Evolutionary conservation across 1,140 invertebrate genomes (phyloP), one percentile per base, ranked within the genome.

Genomic region (Hesperophylax magnus): DNA sequence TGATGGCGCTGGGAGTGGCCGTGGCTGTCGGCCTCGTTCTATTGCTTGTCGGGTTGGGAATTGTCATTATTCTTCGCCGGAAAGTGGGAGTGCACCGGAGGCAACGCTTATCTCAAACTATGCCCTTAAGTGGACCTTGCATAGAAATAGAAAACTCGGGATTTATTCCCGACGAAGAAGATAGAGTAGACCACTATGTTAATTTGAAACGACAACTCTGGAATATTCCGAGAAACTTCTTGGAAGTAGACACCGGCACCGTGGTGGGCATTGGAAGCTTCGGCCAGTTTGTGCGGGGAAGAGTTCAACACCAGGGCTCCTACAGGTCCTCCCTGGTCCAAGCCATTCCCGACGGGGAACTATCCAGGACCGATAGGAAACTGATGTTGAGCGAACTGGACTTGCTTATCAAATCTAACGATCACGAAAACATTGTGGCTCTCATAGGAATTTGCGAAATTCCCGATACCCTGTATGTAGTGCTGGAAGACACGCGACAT

Each of bases 381-480:
- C 84, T 91, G 9, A 94, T 96, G 92, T 86, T 96, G 17, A 91
- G 93, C 61, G 94, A 96, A 83, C 86, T 97, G 39, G 94, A 95
- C 79, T 84, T 94, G 39, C 89, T 96, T 11, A 93, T 95, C 3
- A 92, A 93, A 85, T 88, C 93, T 2, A 92, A 92, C 80, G 90
- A 91, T 54, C 94, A 96, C 86, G 91, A 92, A 18, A 93, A 96
- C 88, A 87, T 97, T 0, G 89, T 96, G 6, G 91, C 92, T 63
- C 91, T 97, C 20, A 91, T 96, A 84, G 96, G 96, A 5, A 95
- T 95, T 24, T 95, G 94, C 85, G 95, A 96, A 87, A 94, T 93
- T 63, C 89, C 92, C 2, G 93, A 95, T 69, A 93, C 92, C 47
- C 87, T 96, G 8, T 94, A 93, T 84, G 89, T 96, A 20, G 92